A percentile compares a stretch with the other conserved stretches of the same genome.
Conservation (phyloP, 1,140 invertebrate genomes). For the Drosophila grimshawi region DNA sequence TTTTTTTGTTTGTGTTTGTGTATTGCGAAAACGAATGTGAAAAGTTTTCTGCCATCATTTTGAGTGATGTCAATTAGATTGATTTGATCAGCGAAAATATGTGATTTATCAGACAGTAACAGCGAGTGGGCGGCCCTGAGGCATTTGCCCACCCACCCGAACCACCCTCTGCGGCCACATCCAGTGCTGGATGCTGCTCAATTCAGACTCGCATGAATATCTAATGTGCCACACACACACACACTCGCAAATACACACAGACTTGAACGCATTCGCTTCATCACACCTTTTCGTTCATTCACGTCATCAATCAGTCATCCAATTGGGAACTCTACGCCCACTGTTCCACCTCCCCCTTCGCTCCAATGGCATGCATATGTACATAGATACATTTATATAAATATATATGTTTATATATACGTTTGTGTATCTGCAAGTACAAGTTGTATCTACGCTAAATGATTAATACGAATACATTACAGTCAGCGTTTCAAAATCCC, state of each 20-base stretch:
- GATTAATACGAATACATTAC: neutral
- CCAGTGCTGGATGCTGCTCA: slow-evolving; percentile 7
- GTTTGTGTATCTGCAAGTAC: neutral
- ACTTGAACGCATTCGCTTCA: slow-evolving; percentile 54
- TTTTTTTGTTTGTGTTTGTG: slow-evolving; percentile 43
- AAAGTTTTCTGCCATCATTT: slow-evolving; percentile 84
- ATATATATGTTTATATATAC: neutral
- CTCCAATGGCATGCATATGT: slow-evolving; percentile 23
- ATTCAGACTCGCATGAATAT: slow-evolving; percentile 67
- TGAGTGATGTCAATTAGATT: slow-evolving; percentile 85
- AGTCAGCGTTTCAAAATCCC: neutral
- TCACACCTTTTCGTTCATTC: slow-evolving; percentile 61
- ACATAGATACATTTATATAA: neutral
- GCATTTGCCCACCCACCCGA: slow-evolving; percentile 42
- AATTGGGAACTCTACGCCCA: slow-evolving; percentile 44
- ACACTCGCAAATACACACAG: slow-evolving; percentile 2
- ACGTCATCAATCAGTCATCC: slow-evolving; percentile 79
- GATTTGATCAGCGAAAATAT: slow-evolving; percentile 85
- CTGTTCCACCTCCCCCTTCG: neutral
- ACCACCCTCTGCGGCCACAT: neutral
- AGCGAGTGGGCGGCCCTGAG: slow-evolving; percentile 68
- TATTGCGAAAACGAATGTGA: slow-evolving; percentile 71
- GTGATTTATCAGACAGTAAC: slow-evolving; percentile 84
- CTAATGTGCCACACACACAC: slow-evolving; percentile 60
- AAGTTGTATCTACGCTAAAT: neutral